Conservation (phyloP, 30 jellyfish, hydroid and myxozoan species). For the Chironex yamaguchii region DNA sequence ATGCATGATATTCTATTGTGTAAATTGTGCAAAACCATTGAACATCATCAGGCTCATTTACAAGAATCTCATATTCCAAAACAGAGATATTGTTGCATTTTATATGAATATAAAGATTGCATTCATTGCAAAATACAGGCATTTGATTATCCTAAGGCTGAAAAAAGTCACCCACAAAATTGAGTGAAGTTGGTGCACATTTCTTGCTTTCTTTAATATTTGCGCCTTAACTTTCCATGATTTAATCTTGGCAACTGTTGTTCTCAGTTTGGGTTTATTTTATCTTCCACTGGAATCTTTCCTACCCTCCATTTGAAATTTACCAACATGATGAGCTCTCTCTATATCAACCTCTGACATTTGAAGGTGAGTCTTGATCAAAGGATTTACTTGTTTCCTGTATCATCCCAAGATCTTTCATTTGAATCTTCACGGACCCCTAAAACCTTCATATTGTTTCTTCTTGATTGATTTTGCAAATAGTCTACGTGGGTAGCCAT, state of each 20-base stretch:
- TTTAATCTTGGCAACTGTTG: constrained; percentile 12
- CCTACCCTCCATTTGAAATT: constrained; percentile 47
- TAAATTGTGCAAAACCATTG: not conserved
- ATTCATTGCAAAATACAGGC: too few relatives aligned
- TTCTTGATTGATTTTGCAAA: constrained; percentile 54
- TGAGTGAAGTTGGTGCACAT: too few relatives aligned
- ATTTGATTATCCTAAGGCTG: too few relatives aligned
- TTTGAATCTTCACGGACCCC: constrained; percentile 66
- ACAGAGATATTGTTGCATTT: too few relatives aligned
- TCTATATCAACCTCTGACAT: constrained; percentile 42
- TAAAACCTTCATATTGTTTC: constrained; percentile 25
- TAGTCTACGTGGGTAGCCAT: constrained; percentile 56
- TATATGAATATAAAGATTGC: too few relatives aligned
- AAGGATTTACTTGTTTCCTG: constrained; percentile 53
- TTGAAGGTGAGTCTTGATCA: constrained; percentile 41
- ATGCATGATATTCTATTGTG: not conserved
- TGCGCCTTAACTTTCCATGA: not conserved
- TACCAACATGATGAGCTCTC: constrained; percentile 39
- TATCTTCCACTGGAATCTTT: constrained; percentile 20
- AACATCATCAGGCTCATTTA: too few relatives aligned
- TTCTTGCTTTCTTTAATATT: constrained; percentile 34
- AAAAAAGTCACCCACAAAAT: too few relatives aligned
- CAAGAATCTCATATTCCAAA: too few relatives aligned
- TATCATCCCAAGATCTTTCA: constrained; percentile 63
- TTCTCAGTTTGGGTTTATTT: constrained; percentile 33